phyloP scores from a whole-genome alignment of 2,888 invertebrate genomes.

The Epinotia brunnichana region DNA sequence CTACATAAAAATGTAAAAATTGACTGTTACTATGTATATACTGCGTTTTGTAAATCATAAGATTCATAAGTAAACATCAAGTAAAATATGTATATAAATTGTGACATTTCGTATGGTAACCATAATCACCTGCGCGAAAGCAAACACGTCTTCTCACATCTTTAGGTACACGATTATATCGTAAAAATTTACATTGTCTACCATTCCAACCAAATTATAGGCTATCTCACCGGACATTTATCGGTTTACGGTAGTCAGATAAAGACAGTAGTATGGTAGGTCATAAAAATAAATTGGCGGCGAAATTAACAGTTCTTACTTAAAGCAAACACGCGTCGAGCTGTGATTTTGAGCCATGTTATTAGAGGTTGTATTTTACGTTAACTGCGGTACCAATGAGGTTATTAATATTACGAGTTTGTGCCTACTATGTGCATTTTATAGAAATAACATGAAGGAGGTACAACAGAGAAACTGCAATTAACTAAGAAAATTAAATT shows the following conservation, averaged over 20 bases:
- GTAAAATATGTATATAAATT: neutral
- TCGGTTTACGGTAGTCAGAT: slow-evolving; percentile 47
- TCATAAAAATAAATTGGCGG: slow-evolving; percentile 69
- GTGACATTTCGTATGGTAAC: neutral
- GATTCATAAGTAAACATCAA: neutral
- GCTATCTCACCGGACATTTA: slow-evolving; percentile 50
- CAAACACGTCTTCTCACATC: slow-evolving; percentile 46
- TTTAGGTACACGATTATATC: slow-evolving; percentile 59
- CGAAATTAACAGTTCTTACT: slow-evolving; percentile 66
- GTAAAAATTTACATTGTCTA: slow-evolving; percentile 74
- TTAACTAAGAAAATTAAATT: too few relatives aligned
- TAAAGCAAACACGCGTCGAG: slow-evolving; percentile 46
- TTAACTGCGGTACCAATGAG: neutral
- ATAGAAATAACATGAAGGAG: too few relatives aligned
- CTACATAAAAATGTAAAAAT: too few relatives aligned
- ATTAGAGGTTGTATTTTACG: slow-evolving; percentile 49
- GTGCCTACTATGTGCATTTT: too few relatives aligned
- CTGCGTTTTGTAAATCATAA: neutral
- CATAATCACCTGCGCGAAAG: slow-evolving; percentile 30
- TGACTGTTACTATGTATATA: neutral
- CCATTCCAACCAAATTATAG: slow-evolving; percentile 64
- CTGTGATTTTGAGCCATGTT: slow-evolving; percentile 60
- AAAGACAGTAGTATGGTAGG: slow-evolving; percentile 51
- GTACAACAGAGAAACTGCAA: too few relatives aligned
- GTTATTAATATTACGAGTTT: neutral